Conservation (phyloP, 2,797 vertebrate genomes). For the Mallotus villosus region DNA sequence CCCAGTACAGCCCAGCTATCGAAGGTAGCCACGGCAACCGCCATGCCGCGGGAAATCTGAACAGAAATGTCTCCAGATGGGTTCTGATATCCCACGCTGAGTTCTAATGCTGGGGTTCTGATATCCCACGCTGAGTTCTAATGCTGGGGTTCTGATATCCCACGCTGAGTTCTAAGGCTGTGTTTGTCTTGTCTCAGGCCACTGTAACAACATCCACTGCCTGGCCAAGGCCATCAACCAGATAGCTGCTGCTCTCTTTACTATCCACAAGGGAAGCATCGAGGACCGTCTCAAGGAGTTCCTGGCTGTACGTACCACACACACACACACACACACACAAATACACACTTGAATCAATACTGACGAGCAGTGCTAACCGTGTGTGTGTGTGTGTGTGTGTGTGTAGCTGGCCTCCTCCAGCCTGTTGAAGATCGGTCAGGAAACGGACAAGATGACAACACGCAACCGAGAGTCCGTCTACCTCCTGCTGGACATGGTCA, state of each 20-base stretch:
- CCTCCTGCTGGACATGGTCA: conserved; percentile 97
- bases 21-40: conserved; percentile 81
- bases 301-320: conserved; percentile 84
- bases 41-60: conserved; percentile 14
- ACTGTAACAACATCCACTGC: conserved; percentile 22
- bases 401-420: conserved; percentile 93
- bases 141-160: conserved; percentile 25
- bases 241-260: conserved; percentile 46
- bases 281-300: conserved; percentile 99
- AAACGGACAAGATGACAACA: conserved; percentile 97
- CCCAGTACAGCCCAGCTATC: conserved; percentile 97
- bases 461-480: conserved; percentile 98
- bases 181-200: conserved; percentile 22
- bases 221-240: conserved; percentile 84
- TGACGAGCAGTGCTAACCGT: not conserved
- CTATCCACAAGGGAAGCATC: conserved; percentile 91
- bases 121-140: too few relatives aligned
- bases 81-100: too few relatives aligned
- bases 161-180: conserved; percentile 26
- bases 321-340: not conserved
- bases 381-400: not conserved
- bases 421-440: conserved; percentile 96
- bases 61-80: conserved; percentile 38
- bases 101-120: conserved; percentile 35
- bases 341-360: conserved; percentile 27